Percentiles rank a stretch among this genome's conserved stretches.
Evolutionary conservation across 2,797 vertebrate genomes (phyloP).

Genomic region (Halcyon chelicuti): DNA sequence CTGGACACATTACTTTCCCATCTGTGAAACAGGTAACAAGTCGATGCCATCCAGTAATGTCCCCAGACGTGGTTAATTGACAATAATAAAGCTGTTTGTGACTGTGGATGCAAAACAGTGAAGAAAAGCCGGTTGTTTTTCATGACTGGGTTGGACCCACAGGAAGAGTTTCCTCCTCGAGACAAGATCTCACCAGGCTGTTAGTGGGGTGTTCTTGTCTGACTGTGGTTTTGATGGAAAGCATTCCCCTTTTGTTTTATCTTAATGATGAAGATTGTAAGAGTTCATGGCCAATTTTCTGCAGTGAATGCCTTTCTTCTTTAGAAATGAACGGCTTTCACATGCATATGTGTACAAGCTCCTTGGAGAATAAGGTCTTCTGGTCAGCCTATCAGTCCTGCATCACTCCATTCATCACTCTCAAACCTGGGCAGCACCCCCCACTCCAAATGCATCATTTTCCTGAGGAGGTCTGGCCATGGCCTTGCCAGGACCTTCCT

Average conservation of each 20-base stretch:
- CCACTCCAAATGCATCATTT: neutral
- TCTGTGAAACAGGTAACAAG: neutral
- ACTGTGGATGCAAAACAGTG: neutral
- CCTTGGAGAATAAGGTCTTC: neutral
- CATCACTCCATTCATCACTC: neutral
- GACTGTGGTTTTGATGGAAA: neutral
- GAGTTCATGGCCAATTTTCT: neutral
- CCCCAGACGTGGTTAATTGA: neutral
- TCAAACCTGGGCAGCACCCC: neutral
- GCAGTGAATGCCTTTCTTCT: neutral
- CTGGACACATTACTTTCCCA: neutral
- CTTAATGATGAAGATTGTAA: neutral
- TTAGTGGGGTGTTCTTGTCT: neutral
- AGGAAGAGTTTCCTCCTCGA: neutral
- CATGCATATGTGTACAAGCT: fast-evolving
- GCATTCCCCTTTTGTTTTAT: neutral
- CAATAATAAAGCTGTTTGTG: neutral
- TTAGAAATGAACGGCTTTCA: neutral
- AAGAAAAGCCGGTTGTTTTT: neutral
- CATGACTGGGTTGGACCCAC: neutral
- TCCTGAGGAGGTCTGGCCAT: neutral
- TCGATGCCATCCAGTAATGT: neutral
- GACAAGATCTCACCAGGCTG: neutral
- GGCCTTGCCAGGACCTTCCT: neutral
- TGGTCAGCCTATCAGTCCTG: neutral